phyloP scores from a whole-genome alignment of 2,113 vertebrate species.

The Pipra filicauda region DNA sequence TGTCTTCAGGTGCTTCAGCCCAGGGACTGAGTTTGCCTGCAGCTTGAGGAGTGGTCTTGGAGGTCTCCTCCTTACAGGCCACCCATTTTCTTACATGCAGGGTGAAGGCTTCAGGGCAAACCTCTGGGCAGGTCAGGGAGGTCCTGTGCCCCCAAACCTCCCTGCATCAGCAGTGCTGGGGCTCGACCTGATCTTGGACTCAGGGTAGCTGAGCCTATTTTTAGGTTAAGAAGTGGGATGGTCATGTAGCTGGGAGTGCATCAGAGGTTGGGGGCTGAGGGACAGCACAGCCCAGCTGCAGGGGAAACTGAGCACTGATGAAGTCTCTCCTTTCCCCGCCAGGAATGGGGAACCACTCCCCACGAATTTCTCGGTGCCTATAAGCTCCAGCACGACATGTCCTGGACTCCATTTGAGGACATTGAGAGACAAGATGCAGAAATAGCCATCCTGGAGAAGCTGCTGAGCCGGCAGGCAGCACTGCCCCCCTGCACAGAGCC shows the following conservation, averaged over 20 bases:
- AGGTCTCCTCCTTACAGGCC: neutral
- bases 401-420: slow-evolving; percentile 88
- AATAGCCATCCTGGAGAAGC: slow-evolving; percentile 82
- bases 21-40: neutral
- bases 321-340: slow-evolving; percentile 29
- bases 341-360: slow-evolving; percentile 94
- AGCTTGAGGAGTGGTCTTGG: neutral
- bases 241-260: neutral
- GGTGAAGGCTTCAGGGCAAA: neutral
- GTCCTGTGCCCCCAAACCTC: neutral
- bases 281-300: neutral
- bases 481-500: slow-evolving; percentile 72
- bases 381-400: slow-evolving; percentile 94
- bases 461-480: slow-evolving; percentile 80
- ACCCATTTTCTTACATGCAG: neutral
- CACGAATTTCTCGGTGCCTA: slow-evolving; percentile 89
- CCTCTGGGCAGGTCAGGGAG: neutral
- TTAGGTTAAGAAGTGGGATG: neutral
- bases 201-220: neutral
- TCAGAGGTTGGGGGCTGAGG: neutral
- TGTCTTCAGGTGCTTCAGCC: neutral
- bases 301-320: neutral
- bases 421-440: slow-evolving; percentile 85
- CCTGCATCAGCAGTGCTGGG: neutral
- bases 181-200: neutral